Evolutionary conservation across 2,888 invertebrate genomes (phyloP), one percentile per base, ranked within the genome.

Genomic region (Trachelus tabidus): DNA sequence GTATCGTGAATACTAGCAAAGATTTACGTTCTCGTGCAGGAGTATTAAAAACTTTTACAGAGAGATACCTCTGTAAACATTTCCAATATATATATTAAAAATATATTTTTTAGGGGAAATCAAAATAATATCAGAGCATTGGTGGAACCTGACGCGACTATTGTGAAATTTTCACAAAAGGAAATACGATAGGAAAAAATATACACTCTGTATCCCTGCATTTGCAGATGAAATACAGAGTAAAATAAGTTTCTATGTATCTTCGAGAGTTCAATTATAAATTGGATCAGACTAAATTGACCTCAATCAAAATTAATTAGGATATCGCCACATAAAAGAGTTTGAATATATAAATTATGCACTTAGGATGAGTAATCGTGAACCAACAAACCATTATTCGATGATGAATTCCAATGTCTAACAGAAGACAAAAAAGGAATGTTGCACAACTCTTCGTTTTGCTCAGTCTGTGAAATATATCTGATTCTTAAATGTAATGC

Each of bases 381-480:
- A 56, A 15, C 2, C 23, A 56, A 23, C 23, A 56, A 23, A 56
- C 23, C 23, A 56, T 56, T 23, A 56, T 56, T 56, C 9, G 0
- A 56, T 23, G 56, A 56, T 56, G 23, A 56, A 56, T 23, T 56
- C 56, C 23, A 56, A 56, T 56, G 56, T 56, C 56, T 56, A 56
- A 56, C 56, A 15, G 2, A 56, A 23, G 23, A 56, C 56, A 56
- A 56, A 23, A 56, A 56, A 9, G 23, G 40, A 40, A 40, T 40
- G 15, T 40, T 40, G 40, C 15, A 23, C 23, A 56, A 56, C 56
- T 56, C 56, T 56, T 56, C 56, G 9, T 56, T 6, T 71, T 71
- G 12, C 23, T 71, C 71, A 71, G 71, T 71, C 71, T 71, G 71
- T 34, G 31, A 71, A 23, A 71, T 34, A 34, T 71, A 71, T 71